Percentiles rank a stretch among this genome's conserved stretches.
Conservation (phyloP, 35 echinoderm and acorn worm genomes). For the Ptychodera flava region DNA sequence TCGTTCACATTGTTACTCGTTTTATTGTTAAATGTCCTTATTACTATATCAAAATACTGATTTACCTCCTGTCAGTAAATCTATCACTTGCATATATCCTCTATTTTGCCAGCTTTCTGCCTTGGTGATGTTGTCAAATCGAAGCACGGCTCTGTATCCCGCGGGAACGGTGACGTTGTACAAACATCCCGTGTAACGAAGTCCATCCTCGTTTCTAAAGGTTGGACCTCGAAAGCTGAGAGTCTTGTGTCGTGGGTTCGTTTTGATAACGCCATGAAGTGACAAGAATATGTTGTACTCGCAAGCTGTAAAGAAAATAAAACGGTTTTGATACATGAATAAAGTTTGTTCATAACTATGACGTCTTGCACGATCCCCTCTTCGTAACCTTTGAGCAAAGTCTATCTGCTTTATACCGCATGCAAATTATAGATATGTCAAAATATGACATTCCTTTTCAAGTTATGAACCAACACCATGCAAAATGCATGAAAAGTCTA, state of each 20-base stretch:
- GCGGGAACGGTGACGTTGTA: neutral
- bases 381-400: neutral
- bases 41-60: no score
- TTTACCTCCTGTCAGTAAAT: neutral
- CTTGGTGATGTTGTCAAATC: neutral
- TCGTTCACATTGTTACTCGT: no score
- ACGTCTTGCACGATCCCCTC: no score
- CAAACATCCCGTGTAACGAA: neutral
- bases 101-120: neutral
- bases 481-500: no score
- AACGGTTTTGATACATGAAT: no score
- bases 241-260: neutral
- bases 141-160: neutral
- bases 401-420: neutral
- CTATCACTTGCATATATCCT: neutral
- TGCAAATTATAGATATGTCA: neutral
- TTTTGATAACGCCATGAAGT: neutral
- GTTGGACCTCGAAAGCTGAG: neutral
- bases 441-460: no score
- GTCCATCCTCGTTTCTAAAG: neutral
- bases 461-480: no score
- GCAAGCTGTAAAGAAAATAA: neutral
- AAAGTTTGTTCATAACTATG: no score
- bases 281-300: neutral
- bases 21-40: no score